Conservation (phyloP, 2,797 vertebrate genomes). For the Limosa lapponica region DNA sequence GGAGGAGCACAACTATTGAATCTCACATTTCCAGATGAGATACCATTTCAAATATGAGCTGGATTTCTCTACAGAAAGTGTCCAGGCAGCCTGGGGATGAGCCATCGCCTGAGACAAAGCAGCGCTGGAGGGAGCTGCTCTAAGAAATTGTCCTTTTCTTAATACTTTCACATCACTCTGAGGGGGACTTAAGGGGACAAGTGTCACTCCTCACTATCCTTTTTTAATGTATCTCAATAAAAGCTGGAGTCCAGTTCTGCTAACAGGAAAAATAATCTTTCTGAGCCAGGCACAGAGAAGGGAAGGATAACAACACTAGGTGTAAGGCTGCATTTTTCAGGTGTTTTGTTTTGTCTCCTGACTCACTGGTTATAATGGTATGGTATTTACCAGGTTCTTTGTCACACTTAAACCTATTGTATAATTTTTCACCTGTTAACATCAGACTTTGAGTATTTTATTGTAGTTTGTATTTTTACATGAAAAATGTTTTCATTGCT, state of each 20-base stretch:
- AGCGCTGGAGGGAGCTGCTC: neutral
- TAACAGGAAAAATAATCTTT: neutral
- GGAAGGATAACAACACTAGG: neutral
- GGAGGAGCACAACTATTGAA: neutral
- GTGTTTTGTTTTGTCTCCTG: neutral
- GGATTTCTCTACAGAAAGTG: neutral
- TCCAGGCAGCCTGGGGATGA: neutral
- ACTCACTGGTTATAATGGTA: neutral
- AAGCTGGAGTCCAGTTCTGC: neutral
- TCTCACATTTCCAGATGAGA: neutral
- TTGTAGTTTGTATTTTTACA: neutral
- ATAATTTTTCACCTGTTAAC: neutral
- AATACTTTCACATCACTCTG: neutral
- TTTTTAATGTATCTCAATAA: neutral
- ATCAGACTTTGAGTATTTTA: neutral
- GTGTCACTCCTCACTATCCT: neutral
- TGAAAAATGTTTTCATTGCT: neutral
- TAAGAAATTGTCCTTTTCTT: neutral
- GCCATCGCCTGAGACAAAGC: neutral
- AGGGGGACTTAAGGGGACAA: neutral
- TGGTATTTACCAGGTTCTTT: neutral
- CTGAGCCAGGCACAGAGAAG: neutral
- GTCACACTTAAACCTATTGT: neutral
- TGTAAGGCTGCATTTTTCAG: neutral
- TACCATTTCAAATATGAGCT: neutral